Conservation (phyloP, 2,113 vertebrate genomes). For the Calcarius ornatus region DNA sequence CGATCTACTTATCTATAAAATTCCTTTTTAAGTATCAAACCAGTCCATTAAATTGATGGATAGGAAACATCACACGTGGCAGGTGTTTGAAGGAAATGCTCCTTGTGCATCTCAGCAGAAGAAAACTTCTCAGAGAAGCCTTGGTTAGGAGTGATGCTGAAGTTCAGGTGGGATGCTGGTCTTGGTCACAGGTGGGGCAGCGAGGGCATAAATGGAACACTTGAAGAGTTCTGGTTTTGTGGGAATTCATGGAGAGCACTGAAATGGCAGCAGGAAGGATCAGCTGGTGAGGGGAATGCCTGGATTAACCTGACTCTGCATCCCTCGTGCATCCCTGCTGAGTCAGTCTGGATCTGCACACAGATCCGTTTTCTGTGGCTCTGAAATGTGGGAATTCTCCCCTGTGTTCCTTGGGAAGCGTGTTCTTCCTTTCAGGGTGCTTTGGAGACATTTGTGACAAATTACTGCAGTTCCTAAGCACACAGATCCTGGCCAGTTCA, state of each 20-base stretch:
- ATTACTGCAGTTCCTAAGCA: not conserved
- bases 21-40: not conserved
- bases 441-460: not conserved
- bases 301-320: not conserved
- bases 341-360: not conserved
- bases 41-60: not conserved
- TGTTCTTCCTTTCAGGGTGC: not conserved
- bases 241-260: not conserved
- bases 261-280: not conserved
- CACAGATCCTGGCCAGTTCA: not conserved
- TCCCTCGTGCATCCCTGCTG: not conserved
- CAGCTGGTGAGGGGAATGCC: not conserved
- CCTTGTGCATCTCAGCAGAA: not conserved
- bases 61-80: not conserved
- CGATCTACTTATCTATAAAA: not conserved
- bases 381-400: not conserved
- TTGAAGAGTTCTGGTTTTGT: not conserved
- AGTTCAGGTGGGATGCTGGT: not conserved
- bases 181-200: not conserved
- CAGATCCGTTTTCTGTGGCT: not conserved
- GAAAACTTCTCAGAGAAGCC: not conserved
- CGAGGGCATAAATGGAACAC: not conserved
- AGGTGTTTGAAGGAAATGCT: not conserved
- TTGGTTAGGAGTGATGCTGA: not conserved
- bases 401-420: rapidly evolving